Base-by-base conservation (phyloP, 2,888 invertebrate species). In the Eupithecia dodoneata region DNA sequence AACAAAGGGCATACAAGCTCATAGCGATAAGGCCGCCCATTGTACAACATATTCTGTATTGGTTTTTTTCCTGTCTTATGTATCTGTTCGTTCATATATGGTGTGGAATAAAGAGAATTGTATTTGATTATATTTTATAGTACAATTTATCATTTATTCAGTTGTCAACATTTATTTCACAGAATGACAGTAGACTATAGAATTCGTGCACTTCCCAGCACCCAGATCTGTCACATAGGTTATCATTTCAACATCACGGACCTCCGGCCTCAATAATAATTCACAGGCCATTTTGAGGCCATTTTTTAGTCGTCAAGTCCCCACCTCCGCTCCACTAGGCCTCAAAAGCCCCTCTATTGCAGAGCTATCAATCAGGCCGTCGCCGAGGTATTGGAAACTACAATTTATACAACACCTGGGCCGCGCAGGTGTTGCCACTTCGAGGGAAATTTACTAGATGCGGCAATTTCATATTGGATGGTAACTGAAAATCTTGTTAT, bases 381-480 rank as follows among this genome's bases (percentile, higher is more conserved):
- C 67, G 73, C 12, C 70, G 74, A 74, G 72, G 41, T 80, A 80
- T 80, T 80, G 80, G 74, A 80, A 80, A 80, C 80, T 80, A 80
- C 78, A 78, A 80, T 80, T 80, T 76, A 80, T 80, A 75, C 77
- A 66, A 65, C 80, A 80, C 80, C 80, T 80, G 80, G 15, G 74
- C 67, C 72, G 47, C 76, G 47, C 80, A 79, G 79, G 80, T 82
- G 81, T 45, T 69, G 4, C 63, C 63, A 63, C 63, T 63, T 63
- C 63, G 63, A 44, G 42, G 45, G 44, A 70, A 70, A 70, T n/a
- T 70, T n/a, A 45, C 70, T 70, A 70, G 63, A 30, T 63, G 63
- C 12, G 63, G 63, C 63, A 63, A 63, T 63, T 63, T 63, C 63
- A 63, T 63, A 63, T 63, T 63, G 63, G 63, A 63, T 30, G 63